These are phyloP conservation scores for Struthio camelus DNA, from an alignment of 2,113 vertebrate genomes.

Conservation along the genomic window DNA sequence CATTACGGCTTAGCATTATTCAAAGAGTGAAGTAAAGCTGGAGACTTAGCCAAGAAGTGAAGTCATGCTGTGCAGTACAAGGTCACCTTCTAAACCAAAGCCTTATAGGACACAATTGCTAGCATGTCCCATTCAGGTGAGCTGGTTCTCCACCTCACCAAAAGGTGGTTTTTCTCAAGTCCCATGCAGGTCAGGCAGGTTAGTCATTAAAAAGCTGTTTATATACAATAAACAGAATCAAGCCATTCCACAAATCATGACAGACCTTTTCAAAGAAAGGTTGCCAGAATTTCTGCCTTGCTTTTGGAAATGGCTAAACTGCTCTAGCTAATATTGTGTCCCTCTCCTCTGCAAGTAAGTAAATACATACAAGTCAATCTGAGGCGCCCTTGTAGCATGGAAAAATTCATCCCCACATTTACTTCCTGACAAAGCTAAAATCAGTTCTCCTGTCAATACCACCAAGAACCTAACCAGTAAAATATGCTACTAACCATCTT, in stretches of 20 bases:
- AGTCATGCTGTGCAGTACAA: background rate
- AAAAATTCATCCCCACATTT: background rate
- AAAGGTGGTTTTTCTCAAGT: background rate
- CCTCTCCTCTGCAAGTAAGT: background rate
- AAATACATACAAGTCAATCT: background rate
- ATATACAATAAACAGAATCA: background rate
- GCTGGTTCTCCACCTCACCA: background rate
- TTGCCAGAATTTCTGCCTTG: background rate
- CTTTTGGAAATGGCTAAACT: background rate
- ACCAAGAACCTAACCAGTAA: background rate
- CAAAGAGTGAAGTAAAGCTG: background rate
- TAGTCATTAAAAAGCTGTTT: background rate
- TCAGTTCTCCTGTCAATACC: background rate
- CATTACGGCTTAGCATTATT: background rate
- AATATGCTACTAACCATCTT: background rate
- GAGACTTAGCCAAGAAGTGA: slow-evolving; percentile 29
- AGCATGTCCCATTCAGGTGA: no score
- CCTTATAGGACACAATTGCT: background rate
- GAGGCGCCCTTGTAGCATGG: background rate
- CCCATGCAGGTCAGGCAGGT: background rate
- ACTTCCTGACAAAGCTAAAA: background rate
- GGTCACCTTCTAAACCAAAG: background rate
- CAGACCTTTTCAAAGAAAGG: background rate
- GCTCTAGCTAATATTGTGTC: background rate
- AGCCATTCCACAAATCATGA: background rate